Evolutionary conservation across 2,113 vertebrate genomes (phyloP), one percentile per base, ranked within the genome.

Genomic region (Archocentrus centrarchus): DNA sequence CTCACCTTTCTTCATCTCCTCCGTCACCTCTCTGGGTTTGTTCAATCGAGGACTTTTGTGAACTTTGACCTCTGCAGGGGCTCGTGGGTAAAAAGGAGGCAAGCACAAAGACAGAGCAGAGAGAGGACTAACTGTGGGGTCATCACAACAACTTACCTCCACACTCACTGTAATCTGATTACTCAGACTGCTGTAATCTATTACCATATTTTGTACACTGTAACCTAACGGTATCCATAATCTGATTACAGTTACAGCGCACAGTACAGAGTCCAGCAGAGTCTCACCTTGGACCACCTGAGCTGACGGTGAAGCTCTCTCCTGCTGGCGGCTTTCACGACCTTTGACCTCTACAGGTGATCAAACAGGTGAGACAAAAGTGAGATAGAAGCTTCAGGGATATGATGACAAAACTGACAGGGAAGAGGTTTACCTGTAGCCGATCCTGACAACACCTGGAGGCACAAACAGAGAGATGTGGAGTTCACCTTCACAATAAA

Each of bases 261-360:
- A 47, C 4, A 47, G 44, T 47, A 4, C 44, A 47, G 14, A 53
- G 47, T 78, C 78, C 89, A 13, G 13, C 44, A 47, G 44, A 53
- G 47, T 78, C 78, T 91, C 80, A 92, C 92, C 92, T 90, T 84
- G 59, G 17, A 84, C 68, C 17, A 75, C 8, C 32, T 79, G 77
- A 59, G 41, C 39, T 62, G 85, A 11, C 5, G 35, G 14, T 5
- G 53, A 59, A 70, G 82, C 22, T 89, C 91, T 94, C 63, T 92
- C 92, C 88, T 86, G 61, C 94, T 94, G 68, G n/a, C 94, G 94
- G 58, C 93, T 96, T 93, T 94, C 93, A 84, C 92, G 95, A 89
- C 93, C 86, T 86, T 93, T 96, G 90, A 95, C 93, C 90, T 95
- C 95, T 4, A 88, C 86, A 61, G 57, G 88, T 81, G 90, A 89